Evolutionary conservation across 2,888 invertebrate genomes (phyloP), one percentile per base, ranked within the genome.

Genomic region (Philopedon plagiatum): DNA sequence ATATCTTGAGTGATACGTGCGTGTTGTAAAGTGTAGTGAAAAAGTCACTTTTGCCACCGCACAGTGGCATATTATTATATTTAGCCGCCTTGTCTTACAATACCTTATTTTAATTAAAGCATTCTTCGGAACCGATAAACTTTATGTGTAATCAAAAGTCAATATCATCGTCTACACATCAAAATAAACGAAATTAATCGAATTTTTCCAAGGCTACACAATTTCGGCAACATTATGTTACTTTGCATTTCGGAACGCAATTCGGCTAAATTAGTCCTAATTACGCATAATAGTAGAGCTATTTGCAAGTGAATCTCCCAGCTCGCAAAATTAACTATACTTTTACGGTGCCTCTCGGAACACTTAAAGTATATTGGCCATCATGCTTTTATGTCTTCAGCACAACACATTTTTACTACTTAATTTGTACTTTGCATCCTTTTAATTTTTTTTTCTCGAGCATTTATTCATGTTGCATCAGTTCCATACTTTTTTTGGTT

Each of bases 201-300:
- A 79, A 79, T 78, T 77, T 79, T 75, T 74, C 75, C 75, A 71
- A 73, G 76, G 71, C 71, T 77, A 70, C 75, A 78, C 77, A 78
- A 79, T 79, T 78, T 80, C 76, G 78, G 73, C 77, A 72, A 78
- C 77, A 79, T 79, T 78, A 79, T 79, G 80, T 80, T 80, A 78
- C 79, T 80, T 79, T 77, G 78, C 76, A 79, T 80, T 81, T 80
- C 78, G 77, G 80, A 81, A 83, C 83, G 83, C 82, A 82, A 81
- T 83, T 81, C 81, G 75, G 74, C 77, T 77, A 79, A 80, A 84
- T 83, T 83, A 80, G 76, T 77, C 80, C 82, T 84, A 83, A 83
- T 83, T 82, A 81, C 80, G 76, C 76, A 81, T 83, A 83, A 84
- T 84, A 80, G 81, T 79, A 77, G 79, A 78, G 80, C 79, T 77